phyloP scores from a whole-genome alignment of 2,888 invertebrate genomes.

The Amaurobius ferox region DNA sequence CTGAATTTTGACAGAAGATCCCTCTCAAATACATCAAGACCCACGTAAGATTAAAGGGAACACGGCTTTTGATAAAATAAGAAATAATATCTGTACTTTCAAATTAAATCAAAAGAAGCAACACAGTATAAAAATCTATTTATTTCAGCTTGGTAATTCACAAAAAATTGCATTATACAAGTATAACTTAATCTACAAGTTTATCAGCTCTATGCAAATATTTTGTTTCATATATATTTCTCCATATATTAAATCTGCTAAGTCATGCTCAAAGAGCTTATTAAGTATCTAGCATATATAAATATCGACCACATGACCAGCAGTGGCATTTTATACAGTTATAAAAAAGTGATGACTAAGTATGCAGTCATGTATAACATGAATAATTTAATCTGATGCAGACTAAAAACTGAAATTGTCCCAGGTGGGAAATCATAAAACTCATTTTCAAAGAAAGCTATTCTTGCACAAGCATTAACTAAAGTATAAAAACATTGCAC shows the following conservation, averaged over 20 bases:
- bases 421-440: conserved; percentile 42
- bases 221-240: conserved; percentile 17
- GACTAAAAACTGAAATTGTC: conserved; percentile 57
- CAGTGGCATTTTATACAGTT: conserved; percentile 40
- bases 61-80: too few species aligned
- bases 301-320: conserved; percentile 48
- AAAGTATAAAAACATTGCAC: conserved; percentile 5
- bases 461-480: background rate
- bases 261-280: conserved; percentile 22
- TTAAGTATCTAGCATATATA: conserved; percentile 29
- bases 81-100: too few species aligned
- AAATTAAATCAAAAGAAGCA: too few species aligned
- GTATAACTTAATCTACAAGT: conserved; percentile 17
- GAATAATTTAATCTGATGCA: conserved; percentile 70
- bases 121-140: conserved; percentile 22
- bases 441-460: background rate
- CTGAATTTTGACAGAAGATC: too few species aligned
- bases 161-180: conserved; percentile 9
- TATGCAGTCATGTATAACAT: conserved; percentile 68
- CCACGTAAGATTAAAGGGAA: too few species aligned
- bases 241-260: conserved; percentile 33
- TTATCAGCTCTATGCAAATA: conserved; percentile 14
- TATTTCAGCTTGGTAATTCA: conserved; percentile 40
- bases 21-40: too few species aligned
- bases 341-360: conserved; percentile 26